These are phyloP conservation scores for Chloroceryle aenea DNA, from an alignment of 2,113 vertebrate genomes.

Conservation along the genomic window DNA sequence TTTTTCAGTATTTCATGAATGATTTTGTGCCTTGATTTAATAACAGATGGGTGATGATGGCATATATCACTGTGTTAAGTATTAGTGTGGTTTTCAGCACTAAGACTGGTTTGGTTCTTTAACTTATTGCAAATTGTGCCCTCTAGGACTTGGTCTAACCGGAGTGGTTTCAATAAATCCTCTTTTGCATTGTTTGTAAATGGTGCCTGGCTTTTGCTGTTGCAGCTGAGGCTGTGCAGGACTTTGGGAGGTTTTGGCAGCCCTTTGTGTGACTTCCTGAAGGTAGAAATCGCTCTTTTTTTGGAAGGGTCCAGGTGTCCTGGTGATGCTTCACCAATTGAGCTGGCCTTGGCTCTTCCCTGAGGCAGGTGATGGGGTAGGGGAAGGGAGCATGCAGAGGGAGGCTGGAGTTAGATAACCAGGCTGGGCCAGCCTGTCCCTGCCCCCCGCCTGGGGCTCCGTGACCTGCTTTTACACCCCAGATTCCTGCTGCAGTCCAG, in stretches of 20 bases:
- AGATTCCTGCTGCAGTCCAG: background rate
- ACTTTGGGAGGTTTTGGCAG: background rate
- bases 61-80: slow-evolving; percentile 8
- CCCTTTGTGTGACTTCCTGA: background rate
- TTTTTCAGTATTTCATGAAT: slow-evolving; percentile 7
- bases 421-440: background rate
- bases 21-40: slow-evolving; percentile 75
- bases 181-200: slow-evolving; percentile 65
- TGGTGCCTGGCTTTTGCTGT: background rate
- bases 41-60: slow-evolving; percentile 20
- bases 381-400: background rate
- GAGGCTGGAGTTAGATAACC: slow-evolving; percentile 17
- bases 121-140: slow-evolving; percentile 60
- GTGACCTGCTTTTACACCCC: slow-evolving; percentile 59
- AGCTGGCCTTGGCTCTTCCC: background rate
- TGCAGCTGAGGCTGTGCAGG: background rate
- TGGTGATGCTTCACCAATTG: background rate
- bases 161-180: slow-evolving; percentile 57
- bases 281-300: background rate
- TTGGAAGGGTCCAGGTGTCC: background rate
- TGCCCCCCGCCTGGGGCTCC: background rate
- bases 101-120: slow-evolving; percentile 39
- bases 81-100: slow-evolving; percentile 22
- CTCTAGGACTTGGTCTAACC: background rate
- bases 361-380: fast-evolving